Evolutionary conservation across 2,888 invertebrate species (phyloP).

Genomic region (Pachymerium ferrugineum): DNA sequence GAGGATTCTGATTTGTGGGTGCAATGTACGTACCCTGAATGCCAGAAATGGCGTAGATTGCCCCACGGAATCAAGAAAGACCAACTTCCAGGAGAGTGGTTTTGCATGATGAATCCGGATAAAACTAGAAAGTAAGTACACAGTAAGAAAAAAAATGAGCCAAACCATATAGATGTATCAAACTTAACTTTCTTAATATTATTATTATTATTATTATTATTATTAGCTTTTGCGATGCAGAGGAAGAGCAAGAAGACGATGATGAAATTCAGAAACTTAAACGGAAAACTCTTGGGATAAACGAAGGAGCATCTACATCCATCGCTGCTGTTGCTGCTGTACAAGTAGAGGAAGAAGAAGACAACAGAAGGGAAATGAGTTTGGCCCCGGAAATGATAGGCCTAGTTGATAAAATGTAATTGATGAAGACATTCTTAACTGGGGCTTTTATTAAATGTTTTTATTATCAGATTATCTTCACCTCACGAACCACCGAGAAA

Average conservation of each 20-base stretch:
- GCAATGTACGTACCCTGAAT: constrained; percentile 21
- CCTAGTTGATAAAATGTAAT: neutral
- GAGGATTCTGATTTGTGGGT: constrained; percentile 25
- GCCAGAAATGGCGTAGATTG: constrained; percentile 29
- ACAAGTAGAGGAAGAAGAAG: neutral
- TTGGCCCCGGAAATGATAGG: neutral
- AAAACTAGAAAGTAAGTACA: neutral
- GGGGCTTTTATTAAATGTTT: too few species aligned
- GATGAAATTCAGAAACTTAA: neutral
- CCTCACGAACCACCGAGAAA: neutral
- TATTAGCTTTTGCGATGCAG: neutral
- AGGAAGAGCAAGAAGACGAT: neutral
- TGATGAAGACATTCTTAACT: neutral
- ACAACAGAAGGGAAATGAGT: neutral
- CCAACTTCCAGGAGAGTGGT: neutral
- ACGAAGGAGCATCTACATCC: neutral
- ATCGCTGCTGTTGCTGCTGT: neutral
- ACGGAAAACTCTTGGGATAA: neutral
- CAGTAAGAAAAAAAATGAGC: too few species aligned
- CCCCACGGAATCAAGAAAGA: constrained; percentile 10
- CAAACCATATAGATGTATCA: too few species aligned
- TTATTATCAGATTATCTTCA: neutral
- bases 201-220: neutral
- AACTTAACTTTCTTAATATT: too few species aligned
- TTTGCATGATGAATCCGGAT: constrained; percentile 29